These are phyloP conservation scores for Herminia tarsipennalis DNA, from an alignment of 2,888 invertebrate species.

Conservation along the genomic window DNA sequence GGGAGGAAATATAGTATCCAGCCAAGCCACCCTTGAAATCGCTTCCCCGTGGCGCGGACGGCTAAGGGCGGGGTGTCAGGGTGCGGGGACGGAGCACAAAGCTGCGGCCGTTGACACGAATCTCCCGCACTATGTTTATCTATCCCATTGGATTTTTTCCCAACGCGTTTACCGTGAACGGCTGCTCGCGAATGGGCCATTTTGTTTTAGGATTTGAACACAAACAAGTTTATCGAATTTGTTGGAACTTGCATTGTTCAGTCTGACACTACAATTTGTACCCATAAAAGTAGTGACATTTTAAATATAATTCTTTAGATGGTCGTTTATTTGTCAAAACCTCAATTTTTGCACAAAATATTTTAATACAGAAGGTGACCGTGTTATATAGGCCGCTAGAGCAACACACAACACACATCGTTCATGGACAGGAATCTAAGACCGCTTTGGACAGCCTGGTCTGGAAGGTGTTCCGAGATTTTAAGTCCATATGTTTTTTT, in stretches of 20 bases:
- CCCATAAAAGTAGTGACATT: background rate
- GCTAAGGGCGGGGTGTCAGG: constrained; percentile 44
- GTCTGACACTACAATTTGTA: too few species aligned
- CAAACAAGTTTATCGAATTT: constrained; percentile 42
- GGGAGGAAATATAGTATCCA: constrained; percentile 65
- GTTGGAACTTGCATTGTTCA: too few species aligned
- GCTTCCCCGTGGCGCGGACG: constrained; percentile 65
- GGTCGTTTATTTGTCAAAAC: too few species aligned
- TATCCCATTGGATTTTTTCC: constrained; percentile 76
- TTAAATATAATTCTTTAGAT: too few species aligned
- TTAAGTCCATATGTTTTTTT: too few species aligned
- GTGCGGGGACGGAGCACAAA: constrained; percentile 56
- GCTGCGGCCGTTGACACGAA: constrained; percentile 82
- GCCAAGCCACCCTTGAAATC: constrained; percentile 75
- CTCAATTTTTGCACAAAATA: too few species aligned
- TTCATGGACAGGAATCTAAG: too few species aligned
- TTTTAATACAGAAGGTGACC: too few species aligned
- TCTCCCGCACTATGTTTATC: constrained; percentile 77
- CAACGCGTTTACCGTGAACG: constrained; percentile 67
- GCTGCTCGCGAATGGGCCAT: constrained; percentile 66
- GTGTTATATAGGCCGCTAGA: too few species aligned
- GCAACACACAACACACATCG: too few species aligned
- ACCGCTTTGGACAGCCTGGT: too few species aligned
- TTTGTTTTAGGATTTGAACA: constrained; percentile 65
- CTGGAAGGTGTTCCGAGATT: too few species aligned